Evolutionary conservation across 1,140 invertebrate species (phyloP).

Genomic region (Eufriesea mexicana): DNA sequence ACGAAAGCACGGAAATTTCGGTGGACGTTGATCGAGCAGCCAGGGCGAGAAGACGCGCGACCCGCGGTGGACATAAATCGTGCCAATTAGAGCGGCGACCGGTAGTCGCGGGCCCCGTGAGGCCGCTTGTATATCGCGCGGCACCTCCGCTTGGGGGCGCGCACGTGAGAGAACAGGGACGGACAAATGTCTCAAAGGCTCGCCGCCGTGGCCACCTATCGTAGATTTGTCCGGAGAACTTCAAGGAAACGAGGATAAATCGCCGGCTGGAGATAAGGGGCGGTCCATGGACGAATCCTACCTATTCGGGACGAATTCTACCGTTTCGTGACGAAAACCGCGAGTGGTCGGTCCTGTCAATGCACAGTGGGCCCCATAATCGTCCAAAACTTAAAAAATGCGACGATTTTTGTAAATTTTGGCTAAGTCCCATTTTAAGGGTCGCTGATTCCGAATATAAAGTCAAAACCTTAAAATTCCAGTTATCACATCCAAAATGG

Average conservation of each 20-base stretch:
- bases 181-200: constrained; percentile 59
- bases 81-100: constrained; percentile 76
- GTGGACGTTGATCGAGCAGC: constrained; percentile 33
- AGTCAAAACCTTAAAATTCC: too few species aligned
- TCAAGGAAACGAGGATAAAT: constrained; percentile 22
- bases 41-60: constrained; percentile 65
- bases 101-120: constrained; percentile 53
- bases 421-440: too few species aligned
- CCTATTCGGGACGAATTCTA: not conserved
- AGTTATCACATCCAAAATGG: too few species aligned
- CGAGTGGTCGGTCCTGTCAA: too few species aligned
- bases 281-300: not conserved
- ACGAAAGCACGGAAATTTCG: constrained; percentile 35
- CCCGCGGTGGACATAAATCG: constrained; percentile 75
- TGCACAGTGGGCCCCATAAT: too few species aligned
- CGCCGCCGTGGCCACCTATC: constrained; percentile 35
- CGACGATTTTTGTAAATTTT: too few species aligned
- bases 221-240: constrained; percentile 33
- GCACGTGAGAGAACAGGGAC: constrained; percentile 56
- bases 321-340: too few species aligned
- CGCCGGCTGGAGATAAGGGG: not conserved
- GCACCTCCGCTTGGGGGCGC: constrained; percentile 24
- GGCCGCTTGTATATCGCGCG: constrained; percentile 47
- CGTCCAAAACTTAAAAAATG: too few species aligned
- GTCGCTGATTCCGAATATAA: too few species aligned